Evolutionary conservation across 2,797 vertebrate species (phyloP), one percentile per base, ranked within the genome.

Genomic region (Botia almorhae): DNA sequence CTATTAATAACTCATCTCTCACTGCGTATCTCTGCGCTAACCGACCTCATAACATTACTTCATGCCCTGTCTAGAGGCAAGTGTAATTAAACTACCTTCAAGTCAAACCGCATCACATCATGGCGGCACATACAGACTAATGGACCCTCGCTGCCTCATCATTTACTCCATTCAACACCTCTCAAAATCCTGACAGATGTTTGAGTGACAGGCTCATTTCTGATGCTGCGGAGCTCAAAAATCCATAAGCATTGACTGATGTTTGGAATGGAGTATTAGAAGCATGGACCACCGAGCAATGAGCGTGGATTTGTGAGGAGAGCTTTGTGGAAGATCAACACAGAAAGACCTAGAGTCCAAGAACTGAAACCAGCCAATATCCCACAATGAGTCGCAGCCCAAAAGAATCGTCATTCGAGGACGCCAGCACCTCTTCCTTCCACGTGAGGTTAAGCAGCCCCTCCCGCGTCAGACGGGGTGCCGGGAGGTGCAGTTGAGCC

Each of bases 401-500:
- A 0, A 93, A n/a, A n/a, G n/a, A n/a, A n/a, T n/a, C n/a, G n/a
- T n/a, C n/a, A n/a, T n/a, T n/a, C 71, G 93, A 94, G 89, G 92
- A 91, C 79, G 87, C 83, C 83, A 88, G 87, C 84, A 86, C 81
- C 87, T 85, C 83, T 0, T 87, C 91, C 78, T 92, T 92, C 79
- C 91, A 93, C 85, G 90, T 94, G 81, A 89, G 93, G 84, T 89
- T 95, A 81, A 91, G 91, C 87, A 95, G 94, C 80, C 93, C 91
- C 0, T 94, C 94, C 53, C 94, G 93, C 1, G 81, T 82, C 61
- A 88, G 92, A 78, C 89, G 85, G 85, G 86, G 89, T 0, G 36
- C 16, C 53, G 89, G 90, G 6, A 89, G 90, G 21, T 81, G 76
- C 78, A 89, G 84, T 13, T 91, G 92, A 0, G 67, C 87, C 0